These are phyloP conservation scores for Drosophila anomalipes DNA, from an alignment of 2,888 invertebrate genomes.

Conservation along the genomic window DNA sequence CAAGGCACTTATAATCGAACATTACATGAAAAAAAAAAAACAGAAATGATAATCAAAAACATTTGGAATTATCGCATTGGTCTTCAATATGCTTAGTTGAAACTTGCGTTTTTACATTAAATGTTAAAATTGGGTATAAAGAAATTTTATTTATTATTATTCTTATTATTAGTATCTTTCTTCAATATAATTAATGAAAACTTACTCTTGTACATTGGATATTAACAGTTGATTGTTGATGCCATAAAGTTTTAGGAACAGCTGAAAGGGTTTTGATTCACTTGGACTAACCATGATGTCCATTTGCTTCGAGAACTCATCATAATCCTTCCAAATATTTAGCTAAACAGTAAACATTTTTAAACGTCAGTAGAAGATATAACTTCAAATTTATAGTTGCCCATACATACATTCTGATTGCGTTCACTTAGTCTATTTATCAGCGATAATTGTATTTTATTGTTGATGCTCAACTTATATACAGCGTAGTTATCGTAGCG, in stretches of 20 bases:
- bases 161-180: background rate
- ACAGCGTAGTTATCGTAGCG: conserved; percentile 83
- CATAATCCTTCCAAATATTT: conserved; percentile 81
- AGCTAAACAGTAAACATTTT: conserved; percentile 52
- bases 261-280: conserved; percentile 85
- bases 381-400: background rate
- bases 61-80: background rate
- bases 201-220: conserved; percentile 88
- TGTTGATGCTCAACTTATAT: conserved; percentile 84
- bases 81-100: background rate
- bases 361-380: too few species aligned
- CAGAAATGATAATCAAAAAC: background rate
- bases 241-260: conserved; percentile 83
- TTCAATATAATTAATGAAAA: conserved; percentile 22
- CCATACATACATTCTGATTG: conserved; percentile 38
- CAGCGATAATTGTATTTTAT: conserved; percentile 86
- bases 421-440: conserved; percentile 69
- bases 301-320: conserved; percentile 84
- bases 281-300: conserved; percentile 88
- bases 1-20: conserved; percentile 20
- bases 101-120: conserved; percentile 87
- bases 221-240: conserved; percentile 86
- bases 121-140: conserved; percentile 84
- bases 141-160: background rate
- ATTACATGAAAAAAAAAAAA: background rate